Percentiles rank a stretch among this genome's conserved stretches.
These are phyloP conservation scores for Virgularia gustaviana DNA, from an alignment of 92 coral and sea anemone species.

Conservation along the genomic window DNA sequence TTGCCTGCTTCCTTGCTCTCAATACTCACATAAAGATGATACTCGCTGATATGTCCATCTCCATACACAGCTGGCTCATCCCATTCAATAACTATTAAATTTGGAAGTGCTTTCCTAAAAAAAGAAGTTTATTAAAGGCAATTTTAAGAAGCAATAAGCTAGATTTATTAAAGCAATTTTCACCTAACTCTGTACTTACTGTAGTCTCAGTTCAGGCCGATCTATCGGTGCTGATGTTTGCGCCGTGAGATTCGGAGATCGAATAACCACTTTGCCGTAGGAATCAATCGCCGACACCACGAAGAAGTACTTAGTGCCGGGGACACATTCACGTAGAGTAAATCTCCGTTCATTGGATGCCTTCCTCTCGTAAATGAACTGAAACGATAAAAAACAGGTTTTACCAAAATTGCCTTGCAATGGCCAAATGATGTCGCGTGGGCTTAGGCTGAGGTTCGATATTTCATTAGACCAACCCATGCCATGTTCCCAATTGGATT, in stretches of 20 bases:
- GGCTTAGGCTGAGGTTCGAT: no score
- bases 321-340: slow-evolving; percentile 58
- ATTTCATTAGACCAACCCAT: no score
- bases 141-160: neutral
- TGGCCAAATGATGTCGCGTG: no score
- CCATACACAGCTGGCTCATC: slow-evolving; percentile 67
- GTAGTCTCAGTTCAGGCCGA: slow-evolving; percentile 59
- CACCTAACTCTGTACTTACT: slow-evolving; percentile 43
- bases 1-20: no score
- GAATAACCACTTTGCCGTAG: slow-evolving; percentile 63
- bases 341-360: slow-evolving; percentile 49
- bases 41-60: slow-evolving; percentile 66
- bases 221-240: slow-evolving; percentile 78
- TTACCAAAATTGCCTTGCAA: no score
- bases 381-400: no score
- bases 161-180: neutral
- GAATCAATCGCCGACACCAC: slow-evolving; percentile 72
- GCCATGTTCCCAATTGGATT: no score
- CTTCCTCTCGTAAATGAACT: slow-evolving; percentile 47
- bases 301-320: slow-evolving; percentile 84
- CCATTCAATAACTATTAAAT: slow-evolving; percentile 67
- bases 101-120: slow-evolving; percentile 57
- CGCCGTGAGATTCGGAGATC: slow-evolving; percentile 71
- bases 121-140: neutral
- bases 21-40: slow-evolving; percentile 67